Evolutionary conservation across 53 echinoderm and acorn worm species (phyloP), one percentile per base, ranked within the genome.

Genomic region (Henricia sp.): DNA sequence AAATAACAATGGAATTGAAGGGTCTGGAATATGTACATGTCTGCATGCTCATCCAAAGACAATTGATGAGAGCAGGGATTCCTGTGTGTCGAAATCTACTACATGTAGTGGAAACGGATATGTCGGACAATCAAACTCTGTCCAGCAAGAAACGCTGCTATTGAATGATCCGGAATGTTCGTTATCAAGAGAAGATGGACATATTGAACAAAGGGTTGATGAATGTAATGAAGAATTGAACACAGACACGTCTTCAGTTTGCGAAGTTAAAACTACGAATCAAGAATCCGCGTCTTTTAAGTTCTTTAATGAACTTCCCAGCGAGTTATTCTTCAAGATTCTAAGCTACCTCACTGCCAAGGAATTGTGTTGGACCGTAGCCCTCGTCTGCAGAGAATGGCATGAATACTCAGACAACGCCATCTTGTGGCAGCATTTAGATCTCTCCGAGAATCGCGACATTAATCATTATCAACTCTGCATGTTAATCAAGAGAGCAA

Each of bases 291-390:
- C 35, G 27, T 20, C 65, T 48, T 30, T 59, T 67, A n/a, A 55
- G 26, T 85, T 56, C 30, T 85, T 92, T 25, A 40, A 71, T 21
- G 29, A 52, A n/a, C 86, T 92, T 0, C 92, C 92, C 6, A 71
- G 71, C 21, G 92, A 92, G 59, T 23, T 92, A 12, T 80, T 89
- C 68, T 62, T 85, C 23, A 82, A 92, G 38, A 82, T 92, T 37
- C 86, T 89, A 16, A 43, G 53, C 35, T 85, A 89, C 62, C 74
- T 92, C 55, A 44, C 85, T 37, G 50, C 19, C 23, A 13, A 19
- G n/a, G 92, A 89, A 33, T 85, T 92, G 26, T 89, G 85, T 30
- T 13, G 56, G 32, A 71, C 71, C 29, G 52, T 92, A 1, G 84
- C 85, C 13, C 88, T 82, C 20, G 65, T 88, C 3, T 88, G 80